Conservation (phyloP, 2,113 vertebrate species). For the Platysternon megacephalum region DNA sequence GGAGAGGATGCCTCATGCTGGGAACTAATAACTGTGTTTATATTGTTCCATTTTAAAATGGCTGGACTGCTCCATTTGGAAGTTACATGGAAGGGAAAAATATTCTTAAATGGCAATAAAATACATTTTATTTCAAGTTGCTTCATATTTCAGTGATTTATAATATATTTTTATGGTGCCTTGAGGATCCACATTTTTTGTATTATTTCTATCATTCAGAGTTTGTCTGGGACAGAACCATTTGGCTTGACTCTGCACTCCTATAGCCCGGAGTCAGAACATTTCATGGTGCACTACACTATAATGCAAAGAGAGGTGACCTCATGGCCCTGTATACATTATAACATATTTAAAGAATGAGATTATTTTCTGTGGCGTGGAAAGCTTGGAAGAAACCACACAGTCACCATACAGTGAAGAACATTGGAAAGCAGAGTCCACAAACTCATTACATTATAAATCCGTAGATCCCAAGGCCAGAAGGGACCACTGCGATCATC, state of each 20-base stretch:
- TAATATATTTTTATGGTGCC: not conserved
- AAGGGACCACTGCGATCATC: not conserved
- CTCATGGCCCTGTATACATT: not conserved
- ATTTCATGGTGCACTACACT: not conserved
- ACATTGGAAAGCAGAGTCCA: accelerated
- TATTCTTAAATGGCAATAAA: slow-evolving; percentile 9
- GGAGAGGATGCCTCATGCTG: not conserved
- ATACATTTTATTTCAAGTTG: slow-evolving; percentile 10
- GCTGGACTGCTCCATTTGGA: not conserved
- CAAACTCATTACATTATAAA: not conserved
- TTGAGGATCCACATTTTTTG: not conserved
- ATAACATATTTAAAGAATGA: not conserved
- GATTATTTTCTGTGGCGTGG: not conserved
- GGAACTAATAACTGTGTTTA: not conserved
- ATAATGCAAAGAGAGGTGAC: not conserved
- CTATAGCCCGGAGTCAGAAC: not conserved
- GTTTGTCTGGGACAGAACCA: not conserved
- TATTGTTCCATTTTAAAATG: not conserved
- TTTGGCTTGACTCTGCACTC: not conserved
- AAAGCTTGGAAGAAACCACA: not conserved
- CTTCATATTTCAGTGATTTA: slow-evolving; percentile 15
- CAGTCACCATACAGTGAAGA: accelerated
- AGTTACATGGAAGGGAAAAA: not conserved
- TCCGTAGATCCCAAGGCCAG: not conserved
- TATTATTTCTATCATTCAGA: not conserved